Base-by-base conservation (phyloP, 1,140 invertebrate species). In the Brachionus paranguensis region DNA sequence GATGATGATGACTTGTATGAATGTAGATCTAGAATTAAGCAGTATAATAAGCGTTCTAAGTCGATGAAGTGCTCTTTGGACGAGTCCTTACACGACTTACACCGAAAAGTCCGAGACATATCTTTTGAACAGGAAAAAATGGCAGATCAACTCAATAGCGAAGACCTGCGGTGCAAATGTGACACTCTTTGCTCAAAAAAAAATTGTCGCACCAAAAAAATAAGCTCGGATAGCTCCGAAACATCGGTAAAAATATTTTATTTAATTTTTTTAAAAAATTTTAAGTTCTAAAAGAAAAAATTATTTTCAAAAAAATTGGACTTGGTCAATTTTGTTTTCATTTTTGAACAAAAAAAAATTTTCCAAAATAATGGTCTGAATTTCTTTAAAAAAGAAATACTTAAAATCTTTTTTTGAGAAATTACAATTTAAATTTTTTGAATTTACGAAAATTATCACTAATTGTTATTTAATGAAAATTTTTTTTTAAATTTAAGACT, bases 61-160 rank as follows among this genome's bases (percentile, higher is more conserved):
- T 50, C 43, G 47, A 76, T 47, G 45, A 76, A 53, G 24, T 50
- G 20, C 17, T 27, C 41, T 8, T 7, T 76, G 47, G 27, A 76
- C 47, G 43, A 76, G 43, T 76, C 72, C 1, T 29, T 76, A 3
- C 72, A 76, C 45, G 72, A 76, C 24, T 53, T 76, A 17, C 72
- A 76, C 27, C 14, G 24, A 50, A 76, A 76, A 29, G 72, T 76
- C 11, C 72, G 72, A 3, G 72, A 76, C 27, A 76, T 76, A 20
- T 76, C 72, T 50, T 76, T 76, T 37, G 72, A 76, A 50, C 72
- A 76, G 27, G 72, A 76, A 50, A 76, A 76, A 47, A n/a, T 76
- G 4, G 43, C 41, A 1, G 72, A 76, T 50, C 43, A 76, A 14
- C 11, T 76, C 10, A 47, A 76, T 27, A 12, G 5, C 4, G 72